A percentile compares a stretch with the other conserved stretches of the same genome.
phyloP scores from a whole-genome alignment of 2,113 vertebrate genomes.

The Haplotaxodon microlepis region DNA sequence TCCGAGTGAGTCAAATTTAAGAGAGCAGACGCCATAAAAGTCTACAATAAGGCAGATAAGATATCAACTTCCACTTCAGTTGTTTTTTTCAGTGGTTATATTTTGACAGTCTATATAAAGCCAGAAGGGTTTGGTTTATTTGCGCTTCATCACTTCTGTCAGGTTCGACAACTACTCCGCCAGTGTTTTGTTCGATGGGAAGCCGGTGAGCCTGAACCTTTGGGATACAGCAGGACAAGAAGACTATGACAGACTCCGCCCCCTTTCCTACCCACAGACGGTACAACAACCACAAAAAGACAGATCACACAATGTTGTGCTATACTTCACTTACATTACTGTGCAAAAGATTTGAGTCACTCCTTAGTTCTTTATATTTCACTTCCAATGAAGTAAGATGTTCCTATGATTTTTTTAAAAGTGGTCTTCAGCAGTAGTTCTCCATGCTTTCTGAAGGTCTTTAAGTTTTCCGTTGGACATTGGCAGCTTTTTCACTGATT shows the following conservation, averaged over 20 bases:
- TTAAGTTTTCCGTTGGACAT: neutral
- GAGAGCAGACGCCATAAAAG: neutral
- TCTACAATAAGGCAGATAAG: neutral
- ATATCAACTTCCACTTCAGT: neutral
- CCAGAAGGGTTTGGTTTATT: neutral
- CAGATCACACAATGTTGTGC: neutral
- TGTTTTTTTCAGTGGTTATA: neutral
- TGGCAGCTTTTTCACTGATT: neutral
- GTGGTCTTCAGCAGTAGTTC: neutral
- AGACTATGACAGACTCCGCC: constrained; percentile 94
- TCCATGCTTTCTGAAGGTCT: neutral
- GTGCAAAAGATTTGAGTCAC: neutral
- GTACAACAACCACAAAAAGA: constrained; percentile 59
- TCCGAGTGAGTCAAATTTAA: neutral
- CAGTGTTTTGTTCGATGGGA: constrained; percentile 97
- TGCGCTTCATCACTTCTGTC: neutral
- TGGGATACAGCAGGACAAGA: constrained; percentile 98
- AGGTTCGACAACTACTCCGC: constrained; percentile 98
- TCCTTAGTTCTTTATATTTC: neutral
- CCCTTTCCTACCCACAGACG: constrained; percentile 94
- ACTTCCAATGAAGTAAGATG: neutral
- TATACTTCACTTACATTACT: neutral
- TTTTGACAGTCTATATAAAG: neutral
- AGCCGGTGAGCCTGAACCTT: constrained; percentile 90
- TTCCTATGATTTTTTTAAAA: neutral